Base-by-base conservation (phyloP, 2,888 invertebrate species). In the Sinelater perroti region DNA sequence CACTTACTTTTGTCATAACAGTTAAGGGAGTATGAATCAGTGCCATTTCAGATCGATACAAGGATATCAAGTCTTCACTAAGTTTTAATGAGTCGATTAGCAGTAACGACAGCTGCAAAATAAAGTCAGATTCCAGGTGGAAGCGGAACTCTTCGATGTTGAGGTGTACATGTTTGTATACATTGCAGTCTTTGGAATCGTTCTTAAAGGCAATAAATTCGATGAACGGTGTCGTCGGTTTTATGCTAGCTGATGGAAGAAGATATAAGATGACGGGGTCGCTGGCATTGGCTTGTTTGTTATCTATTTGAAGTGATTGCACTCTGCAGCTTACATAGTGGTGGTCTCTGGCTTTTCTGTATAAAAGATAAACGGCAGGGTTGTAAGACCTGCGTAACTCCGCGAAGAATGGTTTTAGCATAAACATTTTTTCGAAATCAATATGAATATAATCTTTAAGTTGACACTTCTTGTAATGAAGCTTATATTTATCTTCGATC, bases 391-490 rank as follows among this genome's bases (percentile, higher is more conserved):
- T 80, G 31, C 89, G 78, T 16, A 93, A 74, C 69, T 90, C 89
- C 0, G 91, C 91, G 70, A 89, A 91, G 77, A 91, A 92, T 0
- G 93, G 93, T 73, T 91, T 91, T 0, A 89, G 87, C 90, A 93
- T 91, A 67, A 89, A 89, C 92, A 93, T 92, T 74, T 89, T 90
- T 44, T 86, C 86, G 64, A 93, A 84, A 72, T 93, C 91, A 51
- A 91, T 87, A 81, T 91, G 79, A 5, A 92, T 85, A 72, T 88
- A 89, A 72, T 91, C 90, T 72, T 90, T 90, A 35, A 91, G 76
- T 65, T 89, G 87, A 44, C 90, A 90, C 69, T 86, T 87, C 67
- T 86, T 86, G 64, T 85, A 84, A 8, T 87, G 87, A 17, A 83
- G 82, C 67, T 82, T 82, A 79, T 88, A 91, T 70, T 90, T 89